Conservation (phyloP, 2,113 vertebrate genomes). For the Ctenodactylus gundi region DNA sequence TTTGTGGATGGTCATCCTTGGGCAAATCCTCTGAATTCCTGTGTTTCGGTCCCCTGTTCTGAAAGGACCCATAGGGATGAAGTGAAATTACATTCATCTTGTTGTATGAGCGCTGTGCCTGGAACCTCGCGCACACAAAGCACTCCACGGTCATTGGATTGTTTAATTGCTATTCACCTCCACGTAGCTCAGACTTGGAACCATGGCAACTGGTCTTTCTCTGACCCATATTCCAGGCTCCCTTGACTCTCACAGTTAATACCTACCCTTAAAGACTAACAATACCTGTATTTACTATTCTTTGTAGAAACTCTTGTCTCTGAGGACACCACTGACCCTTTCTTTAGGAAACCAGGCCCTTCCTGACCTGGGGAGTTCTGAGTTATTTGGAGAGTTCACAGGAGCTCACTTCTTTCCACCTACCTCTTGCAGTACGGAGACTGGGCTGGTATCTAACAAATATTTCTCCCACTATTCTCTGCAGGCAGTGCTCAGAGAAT, state of each 20-base stretch:
- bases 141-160: neutral
- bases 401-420: fast-evolving
- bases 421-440: neutral
- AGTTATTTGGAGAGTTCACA: neutral
- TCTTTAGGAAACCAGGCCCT: neutral
- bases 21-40: neutral
- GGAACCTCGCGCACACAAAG: neutral
- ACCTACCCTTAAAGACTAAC: fast-evolving
- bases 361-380: neutral
- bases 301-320: neutral
- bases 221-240: neutral
- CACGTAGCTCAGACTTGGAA: neutral
- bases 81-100: neutral
- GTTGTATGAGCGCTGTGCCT: neutral
- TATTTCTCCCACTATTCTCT: neutral
- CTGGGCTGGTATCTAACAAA: neutral
- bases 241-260: neutral
- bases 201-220: neutral
- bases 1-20: fast-evolving
- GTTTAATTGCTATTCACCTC: neutral
- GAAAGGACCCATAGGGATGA: neutral
- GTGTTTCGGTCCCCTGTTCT: neutral
- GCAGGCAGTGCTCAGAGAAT: neutral
- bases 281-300: neutral
- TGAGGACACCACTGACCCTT: neutral